A percentile compares a stretch with the other conserved stretches of the same genome.
Evolutionary conservation across 1,140 invertebrate species (phyloP).

Genomic region (Drosophila tani): DNA sequence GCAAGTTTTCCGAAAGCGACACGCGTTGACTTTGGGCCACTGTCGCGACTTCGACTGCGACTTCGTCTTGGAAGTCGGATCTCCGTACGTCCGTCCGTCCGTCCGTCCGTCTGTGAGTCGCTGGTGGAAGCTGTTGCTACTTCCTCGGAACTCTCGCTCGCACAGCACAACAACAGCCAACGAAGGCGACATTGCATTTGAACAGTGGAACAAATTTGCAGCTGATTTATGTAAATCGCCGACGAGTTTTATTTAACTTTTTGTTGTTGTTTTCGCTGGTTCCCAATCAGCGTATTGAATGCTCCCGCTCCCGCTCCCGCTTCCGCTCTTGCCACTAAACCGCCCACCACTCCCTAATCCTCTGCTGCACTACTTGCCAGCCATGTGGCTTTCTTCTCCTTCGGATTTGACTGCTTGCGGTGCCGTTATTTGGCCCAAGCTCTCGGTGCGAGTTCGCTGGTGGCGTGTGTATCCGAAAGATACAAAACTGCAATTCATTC

Average conservation of each 20-base stretch:
- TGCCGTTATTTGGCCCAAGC: conserved; percentile 68
- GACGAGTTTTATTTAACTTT: conserved; percentile 59
- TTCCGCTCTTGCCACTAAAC: conserved; percentile 4
- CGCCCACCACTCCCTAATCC: conserved; percentile 49
- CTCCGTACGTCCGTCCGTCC: conserved; percentile 17
- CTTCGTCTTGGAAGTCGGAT: conserved; percentile 12
- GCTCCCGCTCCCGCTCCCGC: conserved; percentile 43
- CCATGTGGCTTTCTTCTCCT: conserved; percentile 34
- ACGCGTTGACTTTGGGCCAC: conserved; percentile 73
- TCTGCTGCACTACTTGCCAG: conserved; percentile 32
- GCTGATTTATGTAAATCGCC: conserved; percentile 82
- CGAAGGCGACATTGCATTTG: conserved; percentile 70
- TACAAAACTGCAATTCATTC: conserved; percentile 78
- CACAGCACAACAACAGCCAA: conserved; percentile 31
- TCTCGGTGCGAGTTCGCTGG: conserved; percentile 23
- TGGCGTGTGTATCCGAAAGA: conserved; percentile 48
- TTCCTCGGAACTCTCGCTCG: conserved; percentile 78
- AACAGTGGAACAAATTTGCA: conserved; percentile 83
- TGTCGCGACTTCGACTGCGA: conserved; percentile 13
- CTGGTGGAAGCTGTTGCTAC: conserved; percentile 73
- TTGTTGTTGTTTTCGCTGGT: conserved; percentile 36
- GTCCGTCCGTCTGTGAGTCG: conserved; percentile 21
- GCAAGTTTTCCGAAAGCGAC: conserved; percentile 71
- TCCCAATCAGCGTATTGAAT: conserved; percentile 69
- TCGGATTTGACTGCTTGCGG: conserved; percentile 25